Conservation (phyloP, 2,888 invertebrate species). For the Brachyopa scutellaris region DNA sequence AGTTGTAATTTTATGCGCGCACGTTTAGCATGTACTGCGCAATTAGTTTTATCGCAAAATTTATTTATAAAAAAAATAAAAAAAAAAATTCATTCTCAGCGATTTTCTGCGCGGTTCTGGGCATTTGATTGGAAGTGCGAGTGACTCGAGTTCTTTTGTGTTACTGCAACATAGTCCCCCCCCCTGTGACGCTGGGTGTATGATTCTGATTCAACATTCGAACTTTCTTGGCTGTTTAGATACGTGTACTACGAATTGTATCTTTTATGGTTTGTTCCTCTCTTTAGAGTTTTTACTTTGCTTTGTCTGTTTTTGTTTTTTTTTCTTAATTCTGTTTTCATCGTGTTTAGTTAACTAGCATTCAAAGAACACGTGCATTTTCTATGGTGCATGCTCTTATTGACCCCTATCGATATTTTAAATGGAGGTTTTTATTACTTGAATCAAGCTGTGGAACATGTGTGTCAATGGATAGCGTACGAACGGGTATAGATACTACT, state of each 20-base stretch:
- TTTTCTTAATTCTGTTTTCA: too few species aligned
- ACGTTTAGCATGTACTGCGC: slow-evolving; percentile 72
- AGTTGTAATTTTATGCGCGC: slow-evolving; percentile 71
- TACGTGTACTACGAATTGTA: too few species aligned
- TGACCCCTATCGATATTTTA: slow-evolving; percentile 71
- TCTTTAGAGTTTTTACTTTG: slow-evolving; percentile 8
- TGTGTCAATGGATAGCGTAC: slow-evolving; percentile 46
- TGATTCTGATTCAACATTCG: too few species aligned
- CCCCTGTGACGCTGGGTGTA: too few species aligned
- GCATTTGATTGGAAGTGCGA: slow-evolving; percentile 59
- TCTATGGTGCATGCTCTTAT: slow-evolving; percentile 66
- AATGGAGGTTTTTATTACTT: slow-evolving; percentile 58
- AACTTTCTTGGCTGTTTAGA: too few species aligned
- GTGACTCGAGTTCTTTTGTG: slow-evolving; percentile 72
- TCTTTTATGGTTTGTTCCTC: slow-evolving; percentile 47
- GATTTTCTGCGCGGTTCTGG: slow-evolving; percentile 44
- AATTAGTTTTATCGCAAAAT: slow-evolving; percentile 72
- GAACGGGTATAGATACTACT: too few species aligned
- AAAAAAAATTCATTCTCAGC: slow-evolving; percentile 49
- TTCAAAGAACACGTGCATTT: slow-evolving; percentile 70
- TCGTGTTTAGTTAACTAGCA: too few species aligned
- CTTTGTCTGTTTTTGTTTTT: neutral
- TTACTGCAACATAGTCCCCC: too few species aligned
- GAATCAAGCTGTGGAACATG: slow-evolving; percentile 62
- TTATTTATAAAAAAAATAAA: slow-evolving; percentile 48